Conservation (phyloP, 2,113 vertebrate genomes). For the Phalacrocorax brasilianus region DNA sequence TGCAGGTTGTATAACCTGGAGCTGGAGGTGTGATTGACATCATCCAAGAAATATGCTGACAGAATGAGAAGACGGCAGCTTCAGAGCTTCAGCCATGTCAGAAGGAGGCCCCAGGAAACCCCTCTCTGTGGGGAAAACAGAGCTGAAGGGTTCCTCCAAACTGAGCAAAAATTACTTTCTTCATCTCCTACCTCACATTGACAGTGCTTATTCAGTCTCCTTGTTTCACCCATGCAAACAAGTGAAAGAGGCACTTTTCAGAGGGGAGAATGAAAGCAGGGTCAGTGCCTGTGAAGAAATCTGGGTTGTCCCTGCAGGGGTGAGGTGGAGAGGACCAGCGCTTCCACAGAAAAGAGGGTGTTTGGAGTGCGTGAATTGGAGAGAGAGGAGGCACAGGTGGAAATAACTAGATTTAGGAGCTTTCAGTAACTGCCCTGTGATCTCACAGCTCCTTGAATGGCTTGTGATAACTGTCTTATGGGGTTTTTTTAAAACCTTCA, state of each 20-base stretch:
- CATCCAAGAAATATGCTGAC: background rate
- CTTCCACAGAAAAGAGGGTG: background rate
- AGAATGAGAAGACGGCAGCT: background rate
- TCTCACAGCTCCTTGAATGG: background rate
- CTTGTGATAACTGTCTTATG: background rate
- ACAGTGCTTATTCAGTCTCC: background rate
- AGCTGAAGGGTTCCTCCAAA: background rate
- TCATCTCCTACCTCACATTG: background rate
- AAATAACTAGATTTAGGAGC: background rate
- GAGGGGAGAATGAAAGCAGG: background rate
- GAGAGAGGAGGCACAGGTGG: background rate
- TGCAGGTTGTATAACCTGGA: background rate
- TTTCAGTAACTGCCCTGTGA: background rate
- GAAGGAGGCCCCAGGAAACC: background rate
- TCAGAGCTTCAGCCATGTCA: background rate
- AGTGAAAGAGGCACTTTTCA: background rate
- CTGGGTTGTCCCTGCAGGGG: background rate
- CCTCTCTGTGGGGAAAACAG: background rate
- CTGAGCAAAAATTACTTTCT: background rate
- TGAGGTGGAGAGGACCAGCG: fast-evolving
- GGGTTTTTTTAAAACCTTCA: background rate
- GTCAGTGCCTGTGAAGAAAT: fast-evolving
- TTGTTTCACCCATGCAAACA: background rate
- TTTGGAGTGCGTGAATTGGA: fast-evolving
- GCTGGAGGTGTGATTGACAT: background rate